Evolutionary conservation across 2,888 invertebrate genomes (phyloP), one percentile per base, ranked within the genome.

Genomic region (Drosophila cyrtoloma): DNA sequence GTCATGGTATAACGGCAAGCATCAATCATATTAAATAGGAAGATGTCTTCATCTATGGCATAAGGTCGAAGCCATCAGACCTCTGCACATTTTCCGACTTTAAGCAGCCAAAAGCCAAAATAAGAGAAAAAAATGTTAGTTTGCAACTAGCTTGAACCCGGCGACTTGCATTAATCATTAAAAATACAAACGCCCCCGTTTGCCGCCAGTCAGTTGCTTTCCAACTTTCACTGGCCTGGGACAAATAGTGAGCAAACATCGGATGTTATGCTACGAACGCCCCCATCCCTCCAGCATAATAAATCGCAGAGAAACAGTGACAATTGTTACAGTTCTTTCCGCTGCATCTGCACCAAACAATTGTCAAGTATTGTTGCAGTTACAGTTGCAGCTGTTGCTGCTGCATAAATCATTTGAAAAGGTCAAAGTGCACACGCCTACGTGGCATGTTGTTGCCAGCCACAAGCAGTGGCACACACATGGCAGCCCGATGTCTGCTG

Each of bases 371-470:
- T 63, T 71, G 57, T 16, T 35, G 35, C 63, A 68, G 73, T 47
- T 64, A 64, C 64, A 39, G 73, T 68, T 68, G 62, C 63, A 68
- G 55, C 62, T 57, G 52, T 14, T 56, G 67, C 62, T 57, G 57
- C 28, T 52, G 69, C 72, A 86, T 86, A 84, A 86, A 89, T 87
- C 90, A 89, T 82, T 70, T 61, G 56, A 62, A 81, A 79, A 89
- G 85, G 85, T 89, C 81, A 85, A 60, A 85, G 87, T 70, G 84
- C 77, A 79, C 72, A 79, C 89, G 84, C 87, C 89, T 70, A 84
- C 83, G 47, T 44, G 33, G 71, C 75, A 55, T 82, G 71, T 50
- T 66, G 66, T 39, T 66, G 79, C 67, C 75, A 16, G 16, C 69
- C 75, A 73, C 51, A 65, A 28, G 60, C 75, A 75, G 51, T 62